A percentile compares a stretch with the other conserved stretches of the same genome.
phyloP scores from a whole-genome alignment of 2,797 vertebrate genomes.

The Peromyscus nudipes region DNA sequence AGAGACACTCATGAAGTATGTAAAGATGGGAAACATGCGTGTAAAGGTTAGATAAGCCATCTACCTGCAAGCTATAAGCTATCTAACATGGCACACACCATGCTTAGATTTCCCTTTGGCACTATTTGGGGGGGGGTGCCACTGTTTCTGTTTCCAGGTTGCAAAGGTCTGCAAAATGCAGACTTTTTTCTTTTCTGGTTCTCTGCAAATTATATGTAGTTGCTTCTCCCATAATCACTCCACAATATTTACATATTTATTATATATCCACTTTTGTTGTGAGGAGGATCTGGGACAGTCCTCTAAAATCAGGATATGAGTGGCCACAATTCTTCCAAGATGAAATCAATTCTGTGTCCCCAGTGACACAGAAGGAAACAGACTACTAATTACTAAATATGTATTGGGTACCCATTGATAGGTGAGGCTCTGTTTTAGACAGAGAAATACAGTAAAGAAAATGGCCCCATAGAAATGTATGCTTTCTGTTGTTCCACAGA shows the following conservation, averaged over 20 bases:
- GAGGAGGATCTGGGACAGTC: neutral
- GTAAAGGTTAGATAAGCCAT: neutral
- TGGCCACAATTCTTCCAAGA: neutral
- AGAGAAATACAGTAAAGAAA: neutral
- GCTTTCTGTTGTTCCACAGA: neutral
- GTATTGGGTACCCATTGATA: neutral
- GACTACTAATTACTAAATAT: neutral
- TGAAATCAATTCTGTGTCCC: conserved; percentile 39
- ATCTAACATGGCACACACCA: neutral
- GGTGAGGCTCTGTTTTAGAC: neutral
- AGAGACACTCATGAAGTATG: neutral
- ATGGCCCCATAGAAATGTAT: neutral
- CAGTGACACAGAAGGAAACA: neutral
- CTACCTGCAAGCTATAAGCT: neutral
- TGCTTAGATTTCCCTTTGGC: neutral
- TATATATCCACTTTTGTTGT: neutral
- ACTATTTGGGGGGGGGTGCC: neutral
- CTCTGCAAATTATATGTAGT: neutral
- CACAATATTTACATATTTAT: neutral
- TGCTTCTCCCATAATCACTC: neutral
- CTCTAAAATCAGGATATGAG: neutral
- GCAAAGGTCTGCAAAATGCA: neutral
- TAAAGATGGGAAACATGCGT: neutral
- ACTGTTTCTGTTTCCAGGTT: neutral
- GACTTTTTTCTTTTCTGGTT: neutral